phyloP scores from a whole-genome alignment of 2,797 vertebrate species.

The Ctenochaetus hawaiiensis region DNA sequence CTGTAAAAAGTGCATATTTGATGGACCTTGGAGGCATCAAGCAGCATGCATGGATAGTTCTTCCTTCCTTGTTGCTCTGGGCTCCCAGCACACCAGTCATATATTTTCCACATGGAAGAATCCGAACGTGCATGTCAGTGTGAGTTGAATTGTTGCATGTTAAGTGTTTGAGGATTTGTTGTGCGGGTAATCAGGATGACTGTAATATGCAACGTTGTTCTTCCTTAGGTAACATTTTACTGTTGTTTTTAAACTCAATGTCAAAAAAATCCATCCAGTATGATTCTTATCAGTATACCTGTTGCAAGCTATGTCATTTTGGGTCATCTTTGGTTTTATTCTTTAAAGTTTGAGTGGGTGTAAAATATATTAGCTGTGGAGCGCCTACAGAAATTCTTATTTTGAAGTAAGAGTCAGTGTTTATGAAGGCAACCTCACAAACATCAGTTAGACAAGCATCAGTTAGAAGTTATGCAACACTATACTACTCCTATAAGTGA shows the following conservation, averaged over 20 bases:
- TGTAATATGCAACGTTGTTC: constrained; percentile 3
- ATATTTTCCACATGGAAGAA: constrained; percentile 58
- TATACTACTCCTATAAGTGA: background rate
- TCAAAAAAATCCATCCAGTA: background rate
- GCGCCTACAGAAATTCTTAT: background rate
- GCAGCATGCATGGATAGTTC: constrained; percentile 37
- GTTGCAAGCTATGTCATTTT: background rate
- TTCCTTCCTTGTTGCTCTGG: constrained; percentile 1
- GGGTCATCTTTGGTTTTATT: background rate
- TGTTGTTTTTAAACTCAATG: background rate
- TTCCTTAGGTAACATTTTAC: background rate
- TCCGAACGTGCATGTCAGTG: constrained; percentile 44
- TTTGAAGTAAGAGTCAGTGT: background rate
- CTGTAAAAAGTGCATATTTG: constrained; percentile 35
- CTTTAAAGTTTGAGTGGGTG: background rate
- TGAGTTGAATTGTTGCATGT: constrained; percentile 28
- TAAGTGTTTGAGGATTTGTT: constrained; percentile 26
- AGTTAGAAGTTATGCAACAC: background rate
- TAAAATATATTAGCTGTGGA: background rate
- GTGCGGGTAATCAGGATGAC: constrained; percentile 9
- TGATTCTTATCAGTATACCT: background rate
- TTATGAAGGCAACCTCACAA: background rate
- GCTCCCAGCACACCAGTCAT: constrained; percentile 28
- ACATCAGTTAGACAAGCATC: background rate
- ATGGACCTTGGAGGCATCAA: constrained; percentile 39